Conservation (phyloP, 2,888 invertebrate species). For the Tanypteryx hageni region DNA sequence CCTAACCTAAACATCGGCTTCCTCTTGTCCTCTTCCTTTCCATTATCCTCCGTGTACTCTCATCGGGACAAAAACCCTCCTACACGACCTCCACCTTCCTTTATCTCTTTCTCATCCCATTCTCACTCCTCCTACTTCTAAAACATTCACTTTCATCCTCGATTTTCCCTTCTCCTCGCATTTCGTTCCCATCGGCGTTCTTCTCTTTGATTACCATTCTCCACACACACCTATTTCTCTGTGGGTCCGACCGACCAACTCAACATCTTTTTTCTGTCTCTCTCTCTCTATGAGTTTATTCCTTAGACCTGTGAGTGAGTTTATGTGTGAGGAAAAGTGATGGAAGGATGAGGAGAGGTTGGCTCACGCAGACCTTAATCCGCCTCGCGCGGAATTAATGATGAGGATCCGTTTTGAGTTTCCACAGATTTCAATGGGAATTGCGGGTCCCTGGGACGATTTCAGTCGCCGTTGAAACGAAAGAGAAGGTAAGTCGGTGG, state of each 20-base stretch:
- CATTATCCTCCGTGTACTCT: background rate
- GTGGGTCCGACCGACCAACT: background rate
- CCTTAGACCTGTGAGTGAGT: background rate
- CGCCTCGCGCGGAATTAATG: slow-evolving; percentile 24
- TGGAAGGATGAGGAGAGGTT: background rate
- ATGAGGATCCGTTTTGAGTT: slow-evolving; percentile 41
- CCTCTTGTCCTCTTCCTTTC: background rate
- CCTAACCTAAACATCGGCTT: too few relatives aligned
- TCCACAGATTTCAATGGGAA: slow-evolving; percentile 15
- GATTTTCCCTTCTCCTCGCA: background rate
- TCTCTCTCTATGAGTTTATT: background rate
- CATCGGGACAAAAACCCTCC: background rate
- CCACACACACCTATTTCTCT: background rate
- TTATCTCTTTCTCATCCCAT: background rate
- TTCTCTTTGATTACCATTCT: background rate
- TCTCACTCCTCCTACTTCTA: background rate
- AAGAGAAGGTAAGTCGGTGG: background rate
- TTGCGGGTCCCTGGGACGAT: background rate
- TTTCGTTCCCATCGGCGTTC: too few relatives aligned
- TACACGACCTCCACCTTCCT: background rate
- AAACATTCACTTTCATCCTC: background rate
- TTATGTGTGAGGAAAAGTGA: background rate
- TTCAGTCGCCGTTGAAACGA: background rate
- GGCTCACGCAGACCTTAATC: background rate
- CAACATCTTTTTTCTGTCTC: background rate